phyloP scores from a whole-genome alignment of 1,140 invertebrate species.

The Drosophila ercepeae region DNA sequence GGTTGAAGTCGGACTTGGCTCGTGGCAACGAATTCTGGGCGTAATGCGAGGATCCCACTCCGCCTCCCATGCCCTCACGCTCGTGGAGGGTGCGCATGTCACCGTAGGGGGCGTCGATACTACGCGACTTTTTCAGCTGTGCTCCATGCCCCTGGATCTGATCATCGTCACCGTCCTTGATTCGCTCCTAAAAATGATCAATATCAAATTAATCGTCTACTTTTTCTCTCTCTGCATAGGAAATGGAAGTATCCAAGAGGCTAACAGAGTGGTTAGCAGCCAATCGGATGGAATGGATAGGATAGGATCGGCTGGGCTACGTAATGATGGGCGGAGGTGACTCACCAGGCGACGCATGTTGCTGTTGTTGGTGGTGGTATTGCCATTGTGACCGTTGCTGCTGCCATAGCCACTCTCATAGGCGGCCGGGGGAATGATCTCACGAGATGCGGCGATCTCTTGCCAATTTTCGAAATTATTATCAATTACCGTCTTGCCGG shows the following conservation, averaged over 20 bases:
- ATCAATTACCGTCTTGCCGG: constrained; percentile 90
- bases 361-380: constrained; percentile 25
- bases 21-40: constrained; percentile 86
- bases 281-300: too few relatives aligned
- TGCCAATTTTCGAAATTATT: constrained; percentile 94
- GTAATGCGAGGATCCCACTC: constrained; percentile 74
- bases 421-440: constrained; percentile 86
- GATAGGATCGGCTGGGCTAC: neutral
- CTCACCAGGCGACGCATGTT: constrained; percentile 75
- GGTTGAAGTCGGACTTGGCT: constrained; percentile 94
- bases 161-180: constrained; percentile 85
- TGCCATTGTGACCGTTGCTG: constrained; percentile 50
- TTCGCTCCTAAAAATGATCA: constrained; percentile 57
- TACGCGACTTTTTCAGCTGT: constrained; percentile 92
- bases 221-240: constrained; percentile 1
- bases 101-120: constrained; percentile 93
- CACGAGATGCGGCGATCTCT: constrained; percentile 92
- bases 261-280: constrained; percentile 45
- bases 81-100: constrained; percentile 89
- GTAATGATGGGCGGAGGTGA: constrained; percentile 12
- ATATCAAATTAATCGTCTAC: neutral
- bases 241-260: constrained; percentile 1
- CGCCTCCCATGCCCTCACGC: constrained; percentile 70
- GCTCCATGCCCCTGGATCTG: constrained; percentile 84
- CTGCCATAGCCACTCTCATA: constrained; percentile 69